These are phyloP conservation scores for Grus americana DNA, from an alignment of 2,113 vertebrate genomes.

Conservation along the genomic window DNA sequence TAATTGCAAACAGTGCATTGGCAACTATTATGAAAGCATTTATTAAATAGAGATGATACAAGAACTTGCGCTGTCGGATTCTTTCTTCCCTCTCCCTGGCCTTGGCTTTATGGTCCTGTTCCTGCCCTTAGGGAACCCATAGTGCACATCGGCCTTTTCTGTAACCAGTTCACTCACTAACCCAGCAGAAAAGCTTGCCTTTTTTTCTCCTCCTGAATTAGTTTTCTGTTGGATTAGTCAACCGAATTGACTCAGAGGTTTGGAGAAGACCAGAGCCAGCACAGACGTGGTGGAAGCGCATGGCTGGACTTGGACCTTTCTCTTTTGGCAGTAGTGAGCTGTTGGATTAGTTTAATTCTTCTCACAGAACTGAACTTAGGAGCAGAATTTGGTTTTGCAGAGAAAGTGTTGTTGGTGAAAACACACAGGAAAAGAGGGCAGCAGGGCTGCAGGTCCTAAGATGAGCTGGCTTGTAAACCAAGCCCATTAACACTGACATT, in stretches of 20 bases:
- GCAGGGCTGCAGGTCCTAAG: not conserved
- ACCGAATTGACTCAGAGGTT: not conserved
- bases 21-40: not conserved
- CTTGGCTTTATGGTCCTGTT: not conserved
- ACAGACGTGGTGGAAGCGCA: not conserved
- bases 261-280: not conserved
- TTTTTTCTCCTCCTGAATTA: not conserved
- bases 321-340: not conserved
- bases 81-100: not conserved
- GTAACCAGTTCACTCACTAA: not conserved
- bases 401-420: not conserved
- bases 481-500: not conserved
- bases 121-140: not conserved
- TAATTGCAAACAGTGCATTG: no score
- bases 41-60: not conserved
- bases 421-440: not conserved
- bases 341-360: not conserved
- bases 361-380: not conserved
- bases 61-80: not conserved
- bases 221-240: not conserved
- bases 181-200: not conserved
- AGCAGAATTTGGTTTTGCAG: not conserved
- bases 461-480: not conserved
- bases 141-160: not conserved
- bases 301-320: not conserved